phyloP scores from a whole-genome alignment of 1,140 invertebrate genomes.

The Tetraneura akinire region DNA sequence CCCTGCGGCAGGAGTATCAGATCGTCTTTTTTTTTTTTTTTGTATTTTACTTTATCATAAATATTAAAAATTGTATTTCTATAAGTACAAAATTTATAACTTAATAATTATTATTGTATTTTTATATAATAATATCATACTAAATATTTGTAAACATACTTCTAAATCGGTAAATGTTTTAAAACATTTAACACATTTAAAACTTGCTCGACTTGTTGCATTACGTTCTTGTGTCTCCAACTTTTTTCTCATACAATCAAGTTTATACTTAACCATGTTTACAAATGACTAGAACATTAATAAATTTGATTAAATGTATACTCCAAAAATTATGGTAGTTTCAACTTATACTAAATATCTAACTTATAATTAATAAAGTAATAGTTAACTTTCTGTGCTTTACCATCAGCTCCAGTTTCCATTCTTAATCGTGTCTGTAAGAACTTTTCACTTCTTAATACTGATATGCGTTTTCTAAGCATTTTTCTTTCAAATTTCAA shows the following conservation, averaged over 20 bases:
- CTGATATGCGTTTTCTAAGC: conserved; percentile 81
- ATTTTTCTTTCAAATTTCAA: conserved; percentile 95
- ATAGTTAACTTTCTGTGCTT: conserved; percentile 95
- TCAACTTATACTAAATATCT: conserved; percentile 33
- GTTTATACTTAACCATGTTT: conserved; percentile 95
- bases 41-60: too few relatives aligned
- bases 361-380: conserved; percentile 97
- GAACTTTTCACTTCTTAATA: conserved; percentile 89
- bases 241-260: conserved; percentile 91
- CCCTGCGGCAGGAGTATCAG: too few relatives aligned
- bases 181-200: conserved; percentile 86
- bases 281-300: conserved; percentile 76
- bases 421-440: conserved; percentile 89
- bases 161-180: conserved; percentile 90
- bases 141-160: conserved; percentile 58
- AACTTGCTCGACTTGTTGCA: conserved; percentile 91
- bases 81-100: too few relatives aligned
- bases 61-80: too few relatives aligned
- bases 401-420: conserved; percentile 93
- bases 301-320: not conserved
- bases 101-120: too few relatives aligned
- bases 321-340: not conserved
- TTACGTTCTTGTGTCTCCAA: conserved; percentile 94
- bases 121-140: too few relatives aligned
- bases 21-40: too few relatives aligned